These are phyloP conservation scores for Cheilosia scutellata DNA, from an alignment of 2,888 invertebrate genomes.

Conservation along the genomic window DNA sequence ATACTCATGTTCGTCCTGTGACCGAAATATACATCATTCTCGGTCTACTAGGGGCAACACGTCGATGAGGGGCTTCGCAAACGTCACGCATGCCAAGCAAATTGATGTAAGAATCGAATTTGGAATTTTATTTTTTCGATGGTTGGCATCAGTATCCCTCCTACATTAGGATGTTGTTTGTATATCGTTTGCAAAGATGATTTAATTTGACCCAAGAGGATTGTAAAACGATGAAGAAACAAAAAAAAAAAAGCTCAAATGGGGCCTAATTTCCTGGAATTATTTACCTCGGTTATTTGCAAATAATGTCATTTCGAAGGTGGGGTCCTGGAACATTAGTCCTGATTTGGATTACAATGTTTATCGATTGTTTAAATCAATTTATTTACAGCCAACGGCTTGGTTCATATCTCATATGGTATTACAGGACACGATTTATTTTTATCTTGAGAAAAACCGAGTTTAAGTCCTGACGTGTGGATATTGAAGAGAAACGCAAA, in stretches of 20 bases:
- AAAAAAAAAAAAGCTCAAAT: conserved; percentile 37
- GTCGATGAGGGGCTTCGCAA: too few relatives aligned
- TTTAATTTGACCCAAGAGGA: conserved; percentile 66
- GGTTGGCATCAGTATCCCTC: not conserved
- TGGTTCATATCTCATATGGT: conserved; percentile 15
- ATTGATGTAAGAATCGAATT: conserved; percentile 69
- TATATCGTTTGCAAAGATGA: conserved; percentile 72
- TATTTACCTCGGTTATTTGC: conserved; percentile 63
- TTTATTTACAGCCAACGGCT: conserved; percentile 47
- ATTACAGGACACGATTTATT: not conserved
- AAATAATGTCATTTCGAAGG: conserved; percentile 25
- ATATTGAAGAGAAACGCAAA: not conserved
- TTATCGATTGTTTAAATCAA: conserved; percentile 59
- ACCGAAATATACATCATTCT: not conserved
- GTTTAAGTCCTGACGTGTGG: not conserved
- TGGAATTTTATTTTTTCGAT: conserved; percentile 39
- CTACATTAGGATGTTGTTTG: conserved; percentile 71
- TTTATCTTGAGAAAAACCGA: not conserved
- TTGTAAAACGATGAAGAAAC: not conserved
- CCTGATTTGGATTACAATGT: conserved; percentile 54
- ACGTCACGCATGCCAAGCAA: conserved; percentile 20
- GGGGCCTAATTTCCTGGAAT: conserved; percentile 53
- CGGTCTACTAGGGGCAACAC: not conserved
- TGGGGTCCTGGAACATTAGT: conserved; percentile 38
- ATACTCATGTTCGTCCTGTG: not conserved